A percentile compares a stretch with the other conserved stretches of the same genome.
phyloP scores from a whole-genome alignment of 2,888 invertebrate genomes.

The Phrixothrix hirtus region DNA sequence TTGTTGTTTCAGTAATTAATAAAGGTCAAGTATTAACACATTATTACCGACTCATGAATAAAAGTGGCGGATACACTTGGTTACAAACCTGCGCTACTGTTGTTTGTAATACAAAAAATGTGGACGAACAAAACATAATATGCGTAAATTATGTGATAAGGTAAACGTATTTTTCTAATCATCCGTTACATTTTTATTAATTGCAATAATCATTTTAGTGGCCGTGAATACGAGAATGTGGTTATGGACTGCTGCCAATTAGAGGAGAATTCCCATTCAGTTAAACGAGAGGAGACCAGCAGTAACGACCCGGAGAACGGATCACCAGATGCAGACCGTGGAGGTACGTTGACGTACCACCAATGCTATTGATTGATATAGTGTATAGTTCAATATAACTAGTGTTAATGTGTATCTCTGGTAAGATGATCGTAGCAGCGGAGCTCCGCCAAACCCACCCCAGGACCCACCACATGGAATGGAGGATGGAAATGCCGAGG shows the following conservation, averaged over 20 bases:
- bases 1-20: slow-evolving; percentile 77
- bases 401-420: slow-evolving; percentile 49
- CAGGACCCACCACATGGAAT: slow-evolving; percentile 54
- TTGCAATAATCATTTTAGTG: slow-evolving; percentile 61
- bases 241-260: slow-evolving; percentile 94
- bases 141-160: slow-evolving; percentile 97
- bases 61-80: slow-evolving; percentile 95
- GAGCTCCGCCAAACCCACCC: slow-evolving; percentile 60
- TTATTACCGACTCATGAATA: slow-evolving; percentile 95
- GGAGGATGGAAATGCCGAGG: slow-evolving; percentile 50
- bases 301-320: slow-evolving; percentile 85
- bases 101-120: slow-evolving; percentile 92
- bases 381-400: slow-evolving; percentile 45
- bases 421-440: slow-evolving; percentile 62
- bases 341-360: slow-evolving; percentile 61
- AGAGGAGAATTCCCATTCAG: slow-evolving; percentile 78
- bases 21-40: slow-evolving; percentile 96
- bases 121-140: slow-evolving; percentile 95
- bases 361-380: slow-evolving; percentile 51
- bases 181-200: background rate
- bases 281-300: slow-evolving; percentile 79
- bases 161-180: slow-evolving; percentile 56
- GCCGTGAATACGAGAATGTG: slow-evolving; percentile 85
- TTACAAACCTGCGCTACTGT: slow-evolving; percentile 96
- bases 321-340: slow-evolving; percentile 82